These are phyloP conservation scores for Cotesia congregata DNA, from an alignment of 2,888 invertebrate genomes.

Conservation along the genomic window DNA sequence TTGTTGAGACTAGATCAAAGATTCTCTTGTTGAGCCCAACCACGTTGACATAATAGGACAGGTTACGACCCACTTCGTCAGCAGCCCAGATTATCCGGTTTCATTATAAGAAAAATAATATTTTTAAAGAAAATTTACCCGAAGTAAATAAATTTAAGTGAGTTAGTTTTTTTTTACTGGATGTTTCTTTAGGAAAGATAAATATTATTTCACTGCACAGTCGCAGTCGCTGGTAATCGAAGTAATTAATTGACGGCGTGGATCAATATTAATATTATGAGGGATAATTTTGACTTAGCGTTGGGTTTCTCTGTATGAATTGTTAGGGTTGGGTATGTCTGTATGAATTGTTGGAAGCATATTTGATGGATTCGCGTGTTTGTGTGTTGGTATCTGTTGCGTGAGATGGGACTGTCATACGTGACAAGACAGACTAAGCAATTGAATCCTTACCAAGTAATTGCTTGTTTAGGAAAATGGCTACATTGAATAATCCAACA, in stretches of 20 bases:
- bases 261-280: too few relatives aligned
- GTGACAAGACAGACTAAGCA: constrained; percentile 15
- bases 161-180: too few relatives aligned
- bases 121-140: not conserved
- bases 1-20: not conserved
- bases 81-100: constrained; percentile 17
- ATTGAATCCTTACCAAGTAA: constrained; percentile 24
- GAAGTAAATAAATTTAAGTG: not conserved
- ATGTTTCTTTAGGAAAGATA: too few relatives aligned
- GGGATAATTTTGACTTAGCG: too few relatives aligned
- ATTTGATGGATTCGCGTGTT: not conserved
- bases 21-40: not conserved
- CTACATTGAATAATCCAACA: constrained; percentile 23
- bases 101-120: constrained; percentile 5
- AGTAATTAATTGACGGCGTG: too few relatives aligned
- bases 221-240: too few relatives aligned
- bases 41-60: not conserved
- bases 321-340: too few relatives aligned
- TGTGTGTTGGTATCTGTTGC: constrained; percentile 2
- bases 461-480: constrained; percentile 31
- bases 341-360: too few relatives aligned
- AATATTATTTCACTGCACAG: too few relatives aligned
- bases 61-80: not conserved
- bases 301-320: too few relatives aligned
- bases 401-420: constrained; percentile 3